Evolutionary conservation across 2,888 invertebrate genomes (phyloP), one percentile per base, ranked within the genome.

Genomic region (Orgyia antiqua): DNA sequence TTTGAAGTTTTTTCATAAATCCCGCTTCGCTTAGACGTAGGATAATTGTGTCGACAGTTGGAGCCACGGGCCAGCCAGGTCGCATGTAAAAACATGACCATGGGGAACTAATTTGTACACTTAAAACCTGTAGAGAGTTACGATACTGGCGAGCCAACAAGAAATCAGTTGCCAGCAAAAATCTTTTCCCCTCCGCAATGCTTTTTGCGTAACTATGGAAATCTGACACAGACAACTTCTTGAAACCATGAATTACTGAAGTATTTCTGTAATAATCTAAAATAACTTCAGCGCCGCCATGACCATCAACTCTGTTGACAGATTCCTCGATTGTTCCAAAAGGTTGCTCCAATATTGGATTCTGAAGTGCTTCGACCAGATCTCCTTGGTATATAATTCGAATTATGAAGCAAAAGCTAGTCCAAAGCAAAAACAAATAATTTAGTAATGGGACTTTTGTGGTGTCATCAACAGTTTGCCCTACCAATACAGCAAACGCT

Each of bases 371-470:
- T 2, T 69, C 38, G 0, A 76, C 57, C 0, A 79, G 54, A 10
- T 63, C 59, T 3, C 71, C 67, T 50, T 72, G 71, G 36, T 74
- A 76, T 13, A 47, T 62, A n/a, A 71, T 66, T 10, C 73, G 65
- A n/a, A 72, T 45, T 10, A 79, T 39, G 10, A 73, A 51, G 32
- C 69, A 68, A 42, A 62, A 74, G 73, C 74, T 76, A 41, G 79
- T 52, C 78, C 77, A 79, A 9, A 68, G 29, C 1, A 62, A 33
- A 31, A 66, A 69, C 3, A 71, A 42, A 29, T 24, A 46, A 32
- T 76, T 76, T 2, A 59, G 35, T 0, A 68, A 27, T 35, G 49
- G 52, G 10, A 59, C 61, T 18, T 57, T 56, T 0, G 68, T 63
- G 29, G 51, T 39, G 26, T 68, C 65, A 8, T 51, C 56, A 0